A percentile compares a stretch with the other conserved stretches of the same genome.
phyloP scores from a whole-genome alignment of 2,888 invertebrate genomes.

The Minunthozetes semirufus region DNA sequence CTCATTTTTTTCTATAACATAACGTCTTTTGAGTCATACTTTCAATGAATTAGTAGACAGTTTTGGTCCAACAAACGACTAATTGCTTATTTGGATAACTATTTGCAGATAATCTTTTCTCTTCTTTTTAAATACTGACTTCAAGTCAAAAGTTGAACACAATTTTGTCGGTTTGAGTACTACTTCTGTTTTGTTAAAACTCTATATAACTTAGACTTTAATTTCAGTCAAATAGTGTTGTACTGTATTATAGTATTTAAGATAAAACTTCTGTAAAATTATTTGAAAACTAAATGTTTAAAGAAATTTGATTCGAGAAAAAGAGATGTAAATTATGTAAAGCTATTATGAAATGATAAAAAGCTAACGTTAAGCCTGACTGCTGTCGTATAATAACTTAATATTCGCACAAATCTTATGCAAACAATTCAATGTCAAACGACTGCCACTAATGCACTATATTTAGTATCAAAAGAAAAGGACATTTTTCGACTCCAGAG shows the following conservation, averaged over 20 bases:
- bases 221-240: neutral
- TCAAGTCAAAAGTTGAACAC: neutral
- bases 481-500: neutral
- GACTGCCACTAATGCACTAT: neutral
- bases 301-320: neutral
- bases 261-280: neutral
- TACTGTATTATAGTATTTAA: neutral
- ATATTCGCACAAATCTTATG: neutral
- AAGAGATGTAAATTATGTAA: constrained; percentile 7
- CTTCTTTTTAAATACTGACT: neutral
- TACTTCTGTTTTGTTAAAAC: neutral
- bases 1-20: constrained; percentile 8
- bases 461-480: neutral
- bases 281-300: neutral
- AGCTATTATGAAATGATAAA: constrained; percentile 10
- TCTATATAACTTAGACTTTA: neutral
- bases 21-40: constrained; percentile 3
- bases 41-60: neutral
- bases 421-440: constrained; percentile 12
- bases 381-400: neutral
- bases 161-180: neutral
- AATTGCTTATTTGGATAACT: constrained; percentile 27
- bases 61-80: neutral
- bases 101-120: constrained; percentile 9
- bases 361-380: constrained; percentile 5